Base-by-base conservation (phyloP, 2,888 invertebrate species). In the Tetragnatha montana region DNA sequence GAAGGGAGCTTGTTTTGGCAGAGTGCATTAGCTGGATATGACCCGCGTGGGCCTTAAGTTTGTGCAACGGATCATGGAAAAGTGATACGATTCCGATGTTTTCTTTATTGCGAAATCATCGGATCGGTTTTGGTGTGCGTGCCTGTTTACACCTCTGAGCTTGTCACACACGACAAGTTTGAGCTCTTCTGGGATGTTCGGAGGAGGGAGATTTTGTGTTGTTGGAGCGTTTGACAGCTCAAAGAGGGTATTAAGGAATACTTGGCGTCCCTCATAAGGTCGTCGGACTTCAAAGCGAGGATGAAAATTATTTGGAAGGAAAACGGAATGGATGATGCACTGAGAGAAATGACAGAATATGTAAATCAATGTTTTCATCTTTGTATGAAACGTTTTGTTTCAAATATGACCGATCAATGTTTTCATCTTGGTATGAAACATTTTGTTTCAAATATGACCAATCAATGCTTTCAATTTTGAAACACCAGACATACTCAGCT, bases 41-140 rank as follows among this genome's bases (percentile, higher is more conserved):
- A 87, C 80, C 80, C 71, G 73, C 80, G 47, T 80, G 68, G 19
- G 74, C 50, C n/a, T 22, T 35, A 17, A 74, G 86, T 86, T 86
- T 79, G 71, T 86, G 86, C 80, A 86, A 86, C 22, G 80, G 79
- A 86, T 80, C 80, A 73, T 35, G 35, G 86, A 86, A 86, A 86
- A 79, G 70, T 86, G 86, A 86, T 86, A 86, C 73, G 80, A 51
- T 47, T 14, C 35, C 17, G 49, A 35, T 86, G 80, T 86, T 86
- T 86, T 86, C 22, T 35, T 86, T 86, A 60, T 60, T 60, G 60
- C 60, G 71, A 60, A 79, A 73, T 69, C 85, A 70, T 17, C n/a
- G 22, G 80, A 80, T 71, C 50, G 71, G 82, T 10, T 82, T 10
- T 82, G 8, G 73, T 60, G 82, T 60, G 74, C 22, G 71, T 82